Conservation (phyloP, 2,888 invertebrate species). For the Sipha maydis region DNA sequence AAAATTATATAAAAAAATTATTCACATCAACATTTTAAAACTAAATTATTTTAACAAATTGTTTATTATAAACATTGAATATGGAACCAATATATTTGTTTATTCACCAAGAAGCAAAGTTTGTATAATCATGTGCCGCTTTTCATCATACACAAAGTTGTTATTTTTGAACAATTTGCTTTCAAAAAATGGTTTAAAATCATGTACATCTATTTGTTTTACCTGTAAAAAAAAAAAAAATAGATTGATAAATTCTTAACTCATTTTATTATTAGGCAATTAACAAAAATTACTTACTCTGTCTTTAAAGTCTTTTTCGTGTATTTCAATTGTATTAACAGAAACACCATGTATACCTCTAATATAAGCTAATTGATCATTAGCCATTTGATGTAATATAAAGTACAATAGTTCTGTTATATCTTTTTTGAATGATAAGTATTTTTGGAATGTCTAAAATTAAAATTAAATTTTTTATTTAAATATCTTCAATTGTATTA, state of each 20-base stretch:
- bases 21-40: not conserved
- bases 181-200: slow-evolving; percentile 89
- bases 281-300: slow-evolving; percentile 69
- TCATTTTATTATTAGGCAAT: not conserved
- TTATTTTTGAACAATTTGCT: slow-evolving; percentile 90
- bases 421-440: slow-evolving; percentile 92
- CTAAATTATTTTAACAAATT: not conserved
- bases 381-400: slow-evolving; percentile 89
- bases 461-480: not conserved
- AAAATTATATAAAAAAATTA: not conserved
- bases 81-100: not conserved
- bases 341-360: slow-evolving; percentile 75
- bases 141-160: slow-evolving; percentile 85
- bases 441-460: slow-evolving; percentile 89
- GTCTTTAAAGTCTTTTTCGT: slow-evolving; percentile 84
- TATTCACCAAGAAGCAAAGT: slow-evolving; percentile 66
- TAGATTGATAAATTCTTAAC: slow-evolving; percentile 58
- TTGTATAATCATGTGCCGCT: slow-evolving; percentile 87
- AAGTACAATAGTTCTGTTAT: slow-evolving; percentile 96
- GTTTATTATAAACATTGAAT: not conserved
- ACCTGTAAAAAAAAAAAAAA: slow-evolving; percentile 76
- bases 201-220: slow-evolving; percentile 88
- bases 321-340: slow-evolving; percentile 80
- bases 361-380: slow-evolving; percentile 90
- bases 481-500: not conserved